Evolutionary conservation across 2,113 vertebrate species (phyloP).

Genomic region (Budorcas taxicolor): DNA sequence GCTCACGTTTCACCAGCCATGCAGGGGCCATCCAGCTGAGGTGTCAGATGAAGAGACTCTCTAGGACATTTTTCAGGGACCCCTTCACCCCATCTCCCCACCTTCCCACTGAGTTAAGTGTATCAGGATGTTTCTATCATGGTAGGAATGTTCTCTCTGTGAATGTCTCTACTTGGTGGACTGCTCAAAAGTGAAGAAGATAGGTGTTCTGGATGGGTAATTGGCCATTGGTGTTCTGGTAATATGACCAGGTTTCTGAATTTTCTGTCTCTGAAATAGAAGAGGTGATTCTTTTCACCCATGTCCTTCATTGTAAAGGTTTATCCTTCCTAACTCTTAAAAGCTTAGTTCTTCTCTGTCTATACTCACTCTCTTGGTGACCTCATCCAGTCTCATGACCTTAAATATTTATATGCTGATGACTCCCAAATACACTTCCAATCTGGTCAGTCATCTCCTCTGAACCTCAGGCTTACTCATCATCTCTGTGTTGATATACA

Average conservation of each 20-base stretch:
- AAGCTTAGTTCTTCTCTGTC: background rate
- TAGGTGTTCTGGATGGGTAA: background rate
- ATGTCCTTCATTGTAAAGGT: background rate
- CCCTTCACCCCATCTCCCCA: background rate
- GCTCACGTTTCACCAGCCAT: background rate
- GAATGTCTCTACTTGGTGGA: background rate
- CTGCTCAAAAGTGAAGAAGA: background rate
- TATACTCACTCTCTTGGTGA: background rate
- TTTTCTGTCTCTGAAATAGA: background rate
- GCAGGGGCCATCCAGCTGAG: background rate
- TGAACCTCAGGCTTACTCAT: slow-evolving; percentile 28
- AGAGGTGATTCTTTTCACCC: background rate
- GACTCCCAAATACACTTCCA: background rate
- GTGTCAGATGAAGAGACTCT: background rate
- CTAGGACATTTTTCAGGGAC: background rate
- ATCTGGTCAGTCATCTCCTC: slow-evolving; percentile 2
- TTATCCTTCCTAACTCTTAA: background rate
- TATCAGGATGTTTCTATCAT: background rate
- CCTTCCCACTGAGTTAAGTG: background rate
- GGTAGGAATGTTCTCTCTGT: background rate
- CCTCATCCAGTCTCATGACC: slow-evolving; percentile 23
- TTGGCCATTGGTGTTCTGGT: background rate
- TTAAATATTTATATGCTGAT: slow-evolving; percentile 33
- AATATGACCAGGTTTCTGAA: background rate
- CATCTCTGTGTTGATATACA: background rate